Evolutionary conservation across 1,140 invertebrate genomes (phyloP).

Genomic region (Eupeodes corollae): DNA sequence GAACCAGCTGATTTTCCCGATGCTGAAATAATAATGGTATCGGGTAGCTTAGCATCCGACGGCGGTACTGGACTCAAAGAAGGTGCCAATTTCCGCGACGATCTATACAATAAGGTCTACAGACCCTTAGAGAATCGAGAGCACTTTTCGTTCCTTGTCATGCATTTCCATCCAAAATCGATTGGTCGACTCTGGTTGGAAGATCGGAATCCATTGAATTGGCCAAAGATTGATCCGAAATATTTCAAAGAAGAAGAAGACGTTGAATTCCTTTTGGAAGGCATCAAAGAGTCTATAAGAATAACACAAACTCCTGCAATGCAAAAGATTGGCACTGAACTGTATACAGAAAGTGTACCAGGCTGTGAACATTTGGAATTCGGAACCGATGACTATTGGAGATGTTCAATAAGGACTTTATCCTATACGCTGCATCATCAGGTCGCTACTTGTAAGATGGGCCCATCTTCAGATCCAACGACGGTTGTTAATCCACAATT

Average conservation of each 20-base stretch:
- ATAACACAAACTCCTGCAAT: slow-evolving; percentile 49
- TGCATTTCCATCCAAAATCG: slow-evolving; percentile 63
- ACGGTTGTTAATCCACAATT: slow-evolving; percentile 63
- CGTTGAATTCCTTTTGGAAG: slow-evolving; percentile 53
- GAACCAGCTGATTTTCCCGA: slow-evolving; percentile 46
- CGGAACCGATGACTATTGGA: slow-evolving; percentile 54
- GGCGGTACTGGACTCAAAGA: slow-evolving; percentile 46
- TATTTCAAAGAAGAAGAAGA: slow-evolving; percentile 58
- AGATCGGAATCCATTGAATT: slow-evolving; percentile 58
- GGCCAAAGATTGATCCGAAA: slow-evolving; percentile 62
- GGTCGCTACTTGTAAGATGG: slow-evolving; percentile 62
- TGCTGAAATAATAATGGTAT: slow-evolving; percentile 47
- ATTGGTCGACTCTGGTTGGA: slow-evolving; percentile 53
- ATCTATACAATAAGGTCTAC: slow-evolving; percentile 47
- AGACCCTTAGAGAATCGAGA: slow-evolving; percentile 45
- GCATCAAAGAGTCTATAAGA: slow-evolving; percentile 50
- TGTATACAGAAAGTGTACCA: slow-evolving; percentile 47
- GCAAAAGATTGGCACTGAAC: slow-evolving; percentile 43
- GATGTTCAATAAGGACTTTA: slow-evolving; percentile 50
- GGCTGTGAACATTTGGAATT: slow-evolving; percentile 45
- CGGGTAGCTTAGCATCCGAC: slow-evolving; percentile 49
- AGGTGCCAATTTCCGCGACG: slow-evolving; percentile 43
- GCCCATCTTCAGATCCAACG: slow-evolving; percentile 46
- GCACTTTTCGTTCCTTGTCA: slow-evolving; percentile 54
- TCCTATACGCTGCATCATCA: slow-evolving; percentile 56